Percentiles rank a stretch among this genome's conserved stretches.
These are phyloP conservation scores for Gila robusta DNA, from an alignment of 2,797 vertebrate genomes.

Conservation along the genomic window DNA sequence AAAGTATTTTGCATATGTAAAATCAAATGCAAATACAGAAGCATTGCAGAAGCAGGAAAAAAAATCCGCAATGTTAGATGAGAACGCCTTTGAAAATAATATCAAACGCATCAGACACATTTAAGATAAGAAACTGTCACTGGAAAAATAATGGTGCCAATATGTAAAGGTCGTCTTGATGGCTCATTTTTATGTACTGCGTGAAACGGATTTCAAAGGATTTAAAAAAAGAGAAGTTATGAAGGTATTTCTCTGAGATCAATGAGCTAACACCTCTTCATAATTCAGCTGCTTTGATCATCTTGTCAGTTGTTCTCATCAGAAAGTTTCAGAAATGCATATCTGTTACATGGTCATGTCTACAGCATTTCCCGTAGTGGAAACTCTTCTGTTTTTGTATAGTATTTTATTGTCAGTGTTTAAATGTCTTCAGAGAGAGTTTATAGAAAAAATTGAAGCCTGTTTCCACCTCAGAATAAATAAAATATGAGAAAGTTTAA, in stretches of 20 bases:
- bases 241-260: conserved; percentile 48
- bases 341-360: conserved; percentile 35
- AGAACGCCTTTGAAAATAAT: conserved; percentile 36
- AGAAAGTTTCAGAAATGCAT: conserved; percentile 33
- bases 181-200: conserved; percentile 46
- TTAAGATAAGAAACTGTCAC: conserved; percentile 36
- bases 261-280: conserved; percentile 46
- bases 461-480: background rate
- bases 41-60: conserved; percentile 27
- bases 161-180: conserved; percentile 18
- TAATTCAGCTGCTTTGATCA: conserved; percentile 63
- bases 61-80: conserved; percentile 1
- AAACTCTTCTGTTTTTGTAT: background rate
- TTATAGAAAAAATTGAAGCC: background rate
- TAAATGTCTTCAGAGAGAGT: conserved; percentile 29
- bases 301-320: conserved; percentile 52
- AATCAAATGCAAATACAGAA: conserved; percentile 48
- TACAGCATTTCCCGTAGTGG: conserved; percentile 27
- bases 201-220: conserved; percentile 55
- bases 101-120: conserved; percentile 31
- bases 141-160: conserved; percentile 35
- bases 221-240: conserved; percentile 48
- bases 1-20: conserved; percentile 56
- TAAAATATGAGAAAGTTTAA: background rate
- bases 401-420: conserved; percentile 38